phyloP scores from a whole-genome alignment of 2,888 invertebrate genomes.

The Ferdinandea cuprea region DNA sequence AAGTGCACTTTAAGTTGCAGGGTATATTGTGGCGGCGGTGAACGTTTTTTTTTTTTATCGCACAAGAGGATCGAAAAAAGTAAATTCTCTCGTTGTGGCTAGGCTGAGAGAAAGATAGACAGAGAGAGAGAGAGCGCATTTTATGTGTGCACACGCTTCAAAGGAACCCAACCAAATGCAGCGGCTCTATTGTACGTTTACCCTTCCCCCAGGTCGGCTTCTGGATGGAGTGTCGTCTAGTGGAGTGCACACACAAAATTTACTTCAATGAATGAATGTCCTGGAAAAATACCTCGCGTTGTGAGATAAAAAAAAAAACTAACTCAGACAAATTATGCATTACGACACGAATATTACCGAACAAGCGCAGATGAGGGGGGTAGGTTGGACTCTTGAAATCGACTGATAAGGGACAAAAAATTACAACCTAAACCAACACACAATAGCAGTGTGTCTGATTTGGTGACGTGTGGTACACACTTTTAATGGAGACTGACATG shows the following conservation, averaged over 20 bases:
- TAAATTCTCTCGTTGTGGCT: conserved; percentile 5
- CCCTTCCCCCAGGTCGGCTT: neutral
- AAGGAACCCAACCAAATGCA: conserved; percentile 28
- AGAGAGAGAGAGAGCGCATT: conserved; percentile 17
- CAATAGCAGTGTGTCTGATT: conserved; percentile 24
- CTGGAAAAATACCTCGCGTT: conserved; percentile 34
- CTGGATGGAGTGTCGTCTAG: conserved; percentile 20
- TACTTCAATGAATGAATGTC: conserved; percentile 29
- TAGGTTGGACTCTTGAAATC: conserved; percentile 14
- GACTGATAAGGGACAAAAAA: conserved; percentile 35
- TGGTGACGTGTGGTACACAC: conserved; percentile 16
- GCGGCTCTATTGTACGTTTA: conserved; percentile 27
- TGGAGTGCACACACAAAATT: conserved; percentile 47
- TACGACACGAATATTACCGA: conserved; percentile 10
- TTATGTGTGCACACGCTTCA: conserved; percentile 69
- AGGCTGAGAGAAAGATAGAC: conserved; percentile 23
- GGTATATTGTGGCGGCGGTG: no score
- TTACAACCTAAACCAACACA: conserved; percentile 36
- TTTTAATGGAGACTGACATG: conserved; percentile 10
- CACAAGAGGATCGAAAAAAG: conserved; percentile 20
- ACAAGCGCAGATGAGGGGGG: neutral
- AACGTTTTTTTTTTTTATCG: conserved; percentile 42
- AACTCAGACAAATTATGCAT: conserved; percentile 39
- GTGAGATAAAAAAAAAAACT: conserved; percentile 63
- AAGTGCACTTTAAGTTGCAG: conserved; percentile 71